Evolutionary conservation across 2,797 vertebrate genomes (phyloP), one percentile per base, ranked within the genome.

Genomic region (Limnodromus scolopaceus): DNA sequence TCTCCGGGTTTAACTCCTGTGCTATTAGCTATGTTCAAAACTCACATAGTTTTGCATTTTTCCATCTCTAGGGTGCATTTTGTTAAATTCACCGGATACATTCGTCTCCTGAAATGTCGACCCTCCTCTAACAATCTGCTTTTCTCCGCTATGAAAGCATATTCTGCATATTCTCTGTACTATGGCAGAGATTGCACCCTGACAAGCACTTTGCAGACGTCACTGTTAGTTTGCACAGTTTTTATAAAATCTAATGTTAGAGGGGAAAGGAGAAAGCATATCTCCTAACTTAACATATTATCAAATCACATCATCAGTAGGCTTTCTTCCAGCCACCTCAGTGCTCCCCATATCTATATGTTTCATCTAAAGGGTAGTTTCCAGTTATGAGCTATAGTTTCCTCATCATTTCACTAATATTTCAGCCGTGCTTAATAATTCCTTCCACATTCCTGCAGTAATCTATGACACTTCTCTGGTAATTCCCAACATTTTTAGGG

Each of bases 341-440:
- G 34, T 27, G 36, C 16, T 72, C 65, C 49, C 41, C 18, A 0
- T 71, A 85, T 83, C 91, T 78, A 4, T n/a, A 4, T 36, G 22
- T 76, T 72, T 94, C 80, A 80, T 84, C 74, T 58, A 7, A 45
- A 61, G 28, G 45, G 60, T 71, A 54, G 25, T 97, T 97, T 97
- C 93, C 96, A 85, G 49, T 81, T 16, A 6, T 89, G 77, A 96
- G 55, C 77, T 84, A 45, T 3, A 19, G 16, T 65, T 95, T 84
- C 84, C 78, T 90, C 64, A 45, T 61, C 2, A 30, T 70, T 93
- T 87, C 49, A 36, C 39, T 84, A 54, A 41, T 79, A 71, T 70
- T 86, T 87, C 28, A 46, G 34, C 45, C 27, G 0, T 13, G 46
- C 55, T 86, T 86, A 81, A 77, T 78, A 95, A 94, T 75, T 65